Evolutionary conservation across 2,888 invertebrate species (phyloP).

Genomic region (Coecobrya sp.): DNA sequence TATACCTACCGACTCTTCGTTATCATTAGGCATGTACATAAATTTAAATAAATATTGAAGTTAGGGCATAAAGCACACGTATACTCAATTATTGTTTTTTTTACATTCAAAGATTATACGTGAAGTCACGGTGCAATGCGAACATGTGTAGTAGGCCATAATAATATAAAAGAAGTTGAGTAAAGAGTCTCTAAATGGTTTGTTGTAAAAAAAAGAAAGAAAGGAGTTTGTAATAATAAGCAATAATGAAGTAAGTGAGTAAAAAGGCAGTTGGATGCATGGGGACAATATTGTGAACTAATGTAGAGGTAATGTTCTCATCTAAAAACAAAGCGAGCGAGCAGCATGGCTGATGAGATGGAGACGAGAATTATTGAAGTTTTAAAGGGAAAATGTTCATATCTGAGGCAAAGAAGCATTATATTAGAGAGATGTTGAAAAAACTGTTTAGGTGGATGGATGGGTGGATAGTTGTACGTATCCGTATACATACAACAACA

Average conservation of each 20-base stretch:
- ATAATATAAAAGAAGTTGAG: slow-evolving; percentile 3
- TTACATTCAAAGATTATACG: too few relatives aligned
- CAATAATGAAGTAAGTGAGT: slow-evolving; percentile 60
- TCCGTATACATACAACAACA: background rate
- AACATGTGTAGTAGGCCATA: slow-evolving; percentile 3
- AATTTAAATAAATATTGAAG: slow-evolving; percentile 74
- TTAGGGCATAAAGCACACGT: slow-evolving; percentile 8
- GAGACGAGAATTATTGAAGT: slow-evolving; percentile 35
- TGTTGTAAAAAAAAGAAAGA: slow-evolving; percentile 32
- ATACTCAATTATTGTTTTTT: background rate
- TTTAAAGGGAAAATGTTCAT: slow-evolving; percentile 40
- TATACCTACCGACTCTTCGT: slow-evolving; percentile 5
- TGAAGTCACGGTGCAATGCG: background rate
- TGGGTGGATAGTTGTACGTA: slow-evolving; percentile 50
- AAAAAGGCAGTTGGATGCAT: slow-evolving; percentile 9
- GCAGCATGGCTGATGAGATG: background rate
- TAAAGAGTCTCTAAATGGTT: slow-evolving; percentile 22
- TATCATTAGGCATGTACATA: slow-evolving; percentile 74
- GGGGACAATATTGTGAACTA: slow-evolving; percentile 58
- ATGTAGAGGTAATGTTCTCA: slow-evolving; percentile 59
- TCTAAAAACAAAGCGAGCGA: slow-evolving; percentile 24
- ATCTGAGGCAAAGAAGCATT: slow-evolving; percentile 13
- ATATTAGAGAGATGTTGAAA: slow-evolving; percentile 34
- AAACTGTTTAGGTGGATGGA: slow-evolving; percentile 42
- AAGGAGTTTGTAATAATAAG: slow-evolving; percentile 46